These are phyloP conservation scores for Portunus trituberculatus DNA, from an alignment of 1,140 invertebrate genomes.

Conservation along the genomic window DNA sequence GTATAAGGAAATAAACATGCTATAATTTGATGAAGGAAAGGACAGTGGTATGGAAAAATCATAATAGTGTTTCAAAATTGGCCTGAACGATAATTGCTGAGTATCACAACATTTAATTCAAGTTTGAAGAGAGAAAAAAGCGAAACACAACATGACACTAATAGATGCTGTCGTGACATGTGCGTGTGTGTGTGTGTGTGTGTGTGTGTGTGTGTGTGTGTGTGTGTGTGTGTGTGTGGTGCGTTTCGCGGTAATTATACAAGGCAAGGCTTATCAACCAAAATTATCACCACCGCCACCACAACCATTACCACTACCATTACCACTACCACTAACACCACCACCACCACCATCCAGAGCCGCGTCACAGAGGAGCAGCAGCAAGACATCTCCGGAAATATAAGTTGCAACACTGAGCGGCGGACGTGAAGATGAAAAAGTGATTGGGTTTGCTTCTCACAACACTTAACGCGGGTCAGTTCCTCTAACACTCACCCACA, in stretches of 20 bases:
- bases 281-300: neutral
- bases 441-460: neutral
- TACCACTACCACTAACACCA: too few relatives aligned
- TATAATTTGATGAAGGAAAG: too few relatives aligned
- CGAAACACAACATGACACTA: too few relatives aligned
- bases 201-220: neutral
- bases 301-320: too few relatives aligned
- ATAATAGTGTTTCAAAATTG: too few relatives aligned
- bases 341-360: too few relatives aligned
- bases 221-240: neutral
- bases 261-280: neutral
- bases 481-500: too few relatives aligned
- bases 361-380: too few relatives aligned
- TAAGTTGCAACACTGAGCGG: neutral
- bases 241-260: neutral
- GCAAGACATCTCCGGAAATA: neutral
- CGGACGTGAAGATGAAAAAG: neutral
- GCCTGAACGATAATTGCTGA: too few relatives aligned
- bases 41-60: too few relatives aligned
- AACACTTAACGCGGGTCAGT: neutral
- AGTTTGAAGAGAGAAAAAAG: too few relatives aligned
- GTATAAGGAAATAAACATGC: neutral
- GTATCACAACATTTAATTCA: too few relatives aligned
- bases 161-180: neutral
- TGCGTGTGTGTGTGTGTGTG: constrained; percentile 50